A percentile compares a stretch with the other conserved stretches of the same genome.
phyloP scores from a whole-genome alignment of 2,797 vertebrate genomes.

The Morelia viridis region DNA sequence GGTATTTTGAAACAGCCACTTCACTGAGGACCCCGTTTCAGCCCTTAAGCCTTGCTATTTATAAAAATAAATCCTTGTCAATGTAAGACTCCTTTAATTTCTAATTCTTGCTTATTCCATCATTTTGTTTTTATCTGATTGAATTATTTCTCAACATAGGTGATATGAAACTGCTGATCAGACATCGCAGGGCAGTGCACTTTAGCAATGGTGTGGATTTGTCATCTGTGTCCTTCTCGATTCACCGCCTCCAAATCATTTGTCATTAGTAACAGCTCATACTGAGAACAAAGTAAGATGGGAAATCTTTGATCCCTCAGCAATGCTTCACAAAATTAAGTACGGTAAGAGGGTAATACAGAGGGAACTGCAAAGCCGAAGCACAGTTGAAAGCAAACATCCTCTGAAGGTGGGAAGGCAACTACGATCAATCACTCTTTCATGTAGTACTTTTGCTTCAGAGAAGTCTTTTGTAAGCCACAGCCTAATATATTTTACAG shows the following conservation, averaged over 20 bases:
- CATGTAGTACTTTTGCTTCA: not conserved
- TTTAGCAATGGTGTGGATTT: constrained; percentile 83
- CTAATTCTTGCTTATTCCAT: constrained; percentile 57
- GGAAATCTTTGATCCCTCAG: constrained; percentile 76
- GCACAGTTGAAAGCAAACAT: constrained; percentile 55
- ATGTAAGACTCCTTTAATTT: constrained; percentile 27
- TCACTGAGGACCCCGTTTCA: constrained; percentile 24
- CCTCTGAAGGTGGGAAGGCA: not conserved
- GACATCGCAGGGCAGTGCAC: constrained; percentile 65
- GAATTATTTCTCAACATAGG: constrained; percentile 75
- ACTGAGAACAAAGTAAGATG: constrained; percentile 64
- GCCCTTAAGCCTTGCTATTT: not conserved
- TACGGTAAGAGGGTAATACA: constrained; percentile 71
- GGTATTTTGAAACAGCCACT: not conserved
- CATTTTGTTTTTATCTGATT: constrained; percentile 72
- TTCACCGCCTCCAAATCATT: constrained; percentile 85
- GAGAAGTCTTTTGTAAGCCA: not conserved
- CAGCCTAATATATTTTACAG: not conserved
- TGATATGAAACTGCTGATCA: constrained; percentile 79
- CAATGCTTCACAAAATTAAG: constrained; percentile 74
- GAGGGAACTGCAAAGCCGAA: constrained; percentile 12
- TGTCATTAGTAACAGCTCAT: constrained; percentile 78
- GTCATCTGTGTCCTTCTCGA: constrained; percentile 99
- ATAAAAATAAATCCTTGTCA: constrained; percentile 36
- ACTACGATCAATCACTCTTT: not conserved